Evolutionary conservation across 92 coral and sea anemone species (phyloP).

Genomic region (Heliopora coerulea): DNA sequence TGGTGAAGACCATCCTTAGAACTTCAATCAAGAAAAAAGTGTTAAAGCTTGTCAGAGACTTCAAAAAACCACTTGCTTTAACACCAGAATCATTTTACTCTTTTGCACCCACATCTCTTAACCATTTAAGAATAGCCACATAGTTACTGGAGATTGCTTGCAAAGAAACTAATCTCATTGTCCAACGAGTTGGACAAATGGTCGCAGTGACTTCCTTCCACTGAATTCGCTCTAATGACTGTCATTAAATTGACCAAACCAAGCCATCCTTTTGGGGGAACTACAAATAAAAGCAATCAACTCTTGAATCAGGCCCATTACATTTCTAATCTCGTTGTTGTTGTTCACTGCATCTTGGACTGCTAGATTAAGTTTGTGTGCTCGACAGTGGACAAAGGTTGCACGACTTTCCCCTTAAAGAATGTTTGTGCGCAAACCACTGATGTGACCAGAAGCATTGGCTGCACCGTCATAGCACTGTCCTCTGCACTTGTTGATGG

Average conservation of each 20-base stretch:
- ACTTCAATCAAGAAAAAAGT: slow-evolving; percentile 26
- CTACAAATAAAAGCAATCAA: slow-evolving; percentile 29
- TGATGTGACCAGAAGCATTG: background rate
- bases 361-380: slow-evolving; percentile 2
- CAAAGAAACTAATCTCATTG: slow-evolving; percentile 27
- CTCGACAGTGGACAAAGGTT: slow-evolving; percentile 3
- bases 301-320: slow-evolving; percentile 8
- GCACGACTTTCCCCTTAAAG: background rate
- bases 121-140: slow-evolving; percentile 12
- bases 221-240: slow-evolving; percentile 4
- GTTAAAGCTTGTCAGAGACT: slow-evolving; percentile 20
- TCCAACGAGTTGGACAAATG: slow-evolving; percentile 39
- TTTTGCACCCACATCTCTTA: slow-evolving; percentile 28
- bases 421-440: slow-evolving; percentile 4
- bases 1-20: slow-evolving; percentile 33
- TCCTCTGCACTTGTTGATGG: slow-evolving; percentile 5
- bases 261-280: slow-evolving; percentile 36
- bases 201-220: slow-evolving; percentile 14
- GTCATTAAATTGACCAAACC: slow-evolving; percentile 26
- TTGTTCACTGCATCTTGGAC: slow-evolving; percentile 13
- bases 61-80: slow-evolving; percentile 23
- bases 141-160: slow-evolving; percentile 28
- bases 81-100: slow-evolving; percentile 35
- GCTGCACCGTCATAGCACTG: slow-evolving; percentile 12
- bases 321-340: slow-evolving; percentile 25